Evolutionary conservation across 2,113 vertebrate genomes (phyloP), one percentile per base, ranked within the genome.

Genomic region (Hippolais icterina): DNA sequence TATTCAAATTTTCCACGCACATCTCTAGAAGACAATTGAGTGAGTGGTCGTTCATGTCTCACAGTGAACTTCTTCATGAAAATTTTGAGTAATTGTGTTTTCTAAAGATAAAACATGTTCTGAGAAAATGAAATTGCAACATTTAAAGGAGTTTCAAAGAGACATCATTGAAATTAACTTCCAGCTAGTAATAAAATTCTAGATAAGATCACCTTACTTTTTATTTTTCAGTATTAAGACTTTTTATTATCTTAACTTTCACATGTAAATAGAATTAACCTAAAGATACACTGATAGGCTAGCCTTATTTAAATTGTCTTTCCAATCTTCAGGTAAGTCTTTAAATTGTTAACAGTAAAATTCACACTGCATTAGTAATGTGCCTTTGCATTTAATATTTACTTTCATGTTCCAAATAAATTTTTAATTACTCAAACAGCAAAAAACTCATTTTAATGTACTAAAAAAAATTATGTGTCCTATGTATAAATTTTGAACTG

Each of bases 21-120:
- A 4, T 75, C 52, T 68, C 83, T 41, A 70, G 39, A 94, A 75
- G 33, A 18, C n/a, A 70, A 14, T 31, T 89, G 91, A 97, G 94
- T 65, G 5, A 57, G 14, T 90, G 12, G 33, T 54, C 33, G 5
- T 86, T 83, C 10, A 5, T 27, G 9, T 47, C 46, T 57, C 49
- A 42, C 1, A 10, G 14, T 74, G 82, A 83, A 63, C 50, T 70
- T 89, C 54, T 57, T 83, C 0, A 16, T 65, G 44, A 83, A 91
- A 97, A 87, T 92, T 69, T 10, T 53, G 76, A 86, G 29, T 31
- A 71, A 47, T 46, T 79, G n/a, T 81, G 94, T 93, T 63, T 90
- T 93, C 66, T 94, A 63, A 94, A 94, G 91, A 63, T 91, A 70
- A 96, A 37, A 28, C 25, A 37, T 68, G 8, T 49, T 87, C 56